phyloP scores from a whole-genome alignment of 2,888 invertebrate species.

The Ormyrus nitidulus region DNA sequence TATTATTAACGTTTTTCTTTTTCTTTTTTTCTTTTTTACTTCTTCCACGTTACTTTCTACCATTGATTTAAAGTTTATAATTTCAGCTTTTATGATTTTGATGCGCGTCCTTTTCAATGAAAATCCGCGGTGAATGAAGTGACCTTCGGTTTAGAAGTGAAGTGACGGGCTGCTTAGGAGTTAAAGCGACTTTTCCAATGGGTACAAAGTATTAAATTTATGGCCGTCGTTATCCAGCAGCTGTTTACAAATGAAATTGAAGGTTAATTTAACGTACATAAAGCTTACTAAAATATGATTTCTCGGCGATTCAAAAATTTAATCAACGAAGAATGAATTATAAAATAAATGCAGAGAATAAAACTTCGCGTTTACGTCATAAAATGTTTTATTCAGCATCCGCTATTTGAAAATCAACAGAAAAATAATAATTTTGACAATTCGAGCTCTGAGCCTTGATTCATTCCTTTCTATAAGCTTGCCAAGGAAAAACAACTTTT shows the following conservation, averaged over 20 bases:
- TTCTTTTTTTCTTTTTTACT: background rate
- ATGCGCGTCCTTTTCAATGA: conserved; percentile 2
- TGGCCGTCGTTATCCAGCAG: background rate
- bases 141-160: conserved; percentile 43
- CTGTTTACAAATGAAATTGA: background rate
- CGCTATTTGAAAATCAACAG: background rate
- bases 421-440: conserved; percentile 17
- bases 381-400: background rate
- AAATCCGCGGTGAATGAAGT: background rate
- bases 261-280: no score
- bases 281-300: no score
- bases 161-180: conserved; percentile 18
- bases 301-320: no score
- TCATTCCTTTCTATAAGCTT: background rate
- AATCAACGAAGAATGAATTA: background rate
- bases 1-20: background rate
- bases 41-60: background rate
- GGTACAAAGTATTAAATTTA: conserved; percentile 21
- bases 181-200: conserved; percentile 11
- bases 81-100: background rate
- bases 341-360: background rate
- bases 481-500: conserved; percentile 34
- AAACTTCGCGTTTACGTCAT: background rate
- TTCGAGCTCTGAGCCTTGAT: conserved; percentile 14
- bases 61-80: background rate